Conservation (phyloP, 2,113 vertebrate genomes). For the Cyprinus carpio region DNA sequence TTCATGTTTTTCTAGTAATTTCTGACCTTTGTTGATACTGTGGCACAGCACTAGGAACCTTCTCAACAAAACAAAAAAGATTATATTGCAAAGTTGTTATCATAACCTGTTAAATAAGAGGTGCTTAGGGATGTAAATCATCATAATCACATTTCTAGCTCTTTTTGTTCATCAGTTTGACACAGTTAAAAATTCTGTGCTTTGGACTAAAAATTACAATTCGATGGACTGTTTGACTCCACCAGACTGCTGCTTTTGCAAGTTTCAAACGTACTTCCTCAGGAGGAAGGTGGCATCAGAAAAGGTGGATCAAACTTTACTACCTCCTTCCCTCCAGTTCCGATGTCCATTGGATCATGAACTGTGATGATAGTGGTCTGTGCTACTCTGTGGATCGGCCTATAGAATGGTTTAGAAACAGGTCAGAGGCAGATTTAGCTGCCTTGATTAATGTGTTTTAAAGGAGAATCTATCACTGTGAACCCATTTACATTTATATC, state of each 20-base stretch:
- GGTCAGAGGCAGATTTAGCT: slow-evolving; percentile 22
- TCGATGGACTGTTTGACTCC: slow-evolving; percentile 16
- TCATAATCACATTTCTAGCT: background rate
- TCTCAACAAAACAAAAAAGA: background rate
- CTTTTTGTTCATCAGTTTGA: background rate
- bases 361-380: slow-evolving; percentile 31
- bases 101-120: too few species aligned
- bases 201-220: slow-evolving; percentile 61
- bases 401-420: background rate
- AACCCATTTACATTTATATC: background rate
- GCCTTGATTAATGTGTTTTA: background rate
- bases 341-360: background rate
- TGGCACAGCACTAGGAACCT: background rate
- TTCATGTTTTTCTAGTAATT: background rate
- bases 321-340: slow-evolving; percentile 34
- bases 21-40: background rate
- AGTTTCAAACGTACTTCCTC: slow-evolving; percentile 2
- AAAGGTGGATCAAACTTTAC: slow-evolving; percentile 19
- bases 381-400: slow-evolving; percentile 38
- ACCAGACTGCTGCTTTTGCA: background rate
- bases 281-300: slow-evolving; percentile 21
- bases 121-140: background rate
- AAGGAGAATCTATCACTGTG: background rate
- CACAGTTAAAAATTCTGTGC: slow-evolving; percentile 66
- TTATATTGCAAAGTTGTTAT: background rate